A percentile compares a stretch with the other conserved stretches of the same genome.
phyloP scores from a whole-genome alignment of 2,888 invertebrate species.

The Drosophila anomalata region DNA sequence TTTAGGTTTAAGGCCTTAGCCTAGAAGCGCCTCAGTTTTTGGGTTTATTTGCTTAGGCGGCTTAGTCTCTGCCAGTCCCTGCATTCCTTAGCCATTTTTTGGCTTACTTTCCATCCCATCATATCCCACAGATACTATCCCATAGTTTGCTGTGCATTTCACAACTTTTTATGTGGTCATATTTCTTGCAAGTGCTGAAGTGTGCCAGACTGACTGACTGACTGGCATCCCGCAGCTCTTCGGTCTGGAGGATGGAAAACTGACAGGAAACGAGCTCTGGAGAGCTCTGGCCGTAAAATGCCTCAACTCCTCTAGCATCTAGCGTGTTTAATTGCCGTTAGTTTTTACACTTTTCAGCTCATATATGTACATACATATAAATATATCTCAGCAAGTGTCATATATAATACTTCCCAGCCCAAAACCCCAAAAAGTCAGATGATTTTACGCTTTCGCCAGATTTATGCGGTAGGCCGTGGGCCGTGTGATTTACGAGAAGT shows the following conservation, averaged over 20 bases:
- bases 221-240: not conserved
- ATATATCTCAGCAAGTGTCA: conserved; percentile 23
- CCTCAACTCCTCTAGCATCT: conserved; percentile 41
- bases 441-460: conserved; percentile 29
- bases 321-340: conserved; percentile 45
- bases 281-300: conserved; percentile 51
- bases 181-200: conserved; percentile 72
- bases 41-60: too few species aligned
- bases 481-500: conserved; percentile 22
- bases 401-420: not conserved
- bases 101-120: conserved; percentile 3
- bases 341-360: conserved; percentile 31
- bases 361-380: conserved; percentile 5
- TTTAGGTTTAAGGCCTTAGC: conserved; percentile 14
- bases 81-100: not conserved
- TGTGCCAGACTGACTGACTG: conserved; percentile 41
- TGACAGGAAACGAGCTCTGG: conserved; percentile 52
- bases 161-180: conserved; percentile 69
- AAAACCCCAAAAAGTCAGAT: conserved; percentile 33
- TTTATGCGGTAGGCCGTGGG: conserved; percentile 22
- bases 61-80: too few species aligned
- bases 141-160: conserved; percentile 54
- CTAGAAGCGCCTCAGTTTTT: conserved; percentile 25
- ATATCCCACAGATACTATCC: not conserved
- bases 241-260: too few species aligned